Base-by-base conservation (phyloP, 2,888 invertebrate species). In the Leptopterna dolabrata region DNA sequence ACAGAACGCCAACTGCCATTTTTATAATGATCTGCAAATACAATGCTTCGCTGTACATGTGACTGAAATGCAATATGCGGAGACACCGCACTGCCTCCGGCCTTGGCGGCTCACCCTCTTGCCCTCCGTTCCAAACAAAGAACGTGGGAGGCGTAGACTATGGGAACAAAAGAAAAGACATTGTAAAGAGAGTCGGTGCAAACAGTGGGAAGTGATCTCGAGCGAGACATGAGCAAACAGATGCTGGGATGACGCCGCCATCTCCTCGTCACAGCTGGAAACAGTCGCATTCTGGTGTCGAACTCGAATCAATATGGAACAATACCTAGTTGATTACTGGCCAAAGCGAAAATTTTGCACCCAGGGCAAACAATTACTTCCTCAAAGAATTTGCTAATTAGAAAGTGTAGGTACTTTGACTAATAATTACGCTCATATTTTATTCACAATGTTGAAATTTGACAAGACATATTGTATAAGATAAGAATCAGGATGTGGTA, bases 141-240 rank as follows among this genome's bases (percentile, higher is more conserved):
- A 24, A 78, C 78, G 78, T 11, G 27, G 43, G 43, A 43, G 78
- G 78, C 45, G 45, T 45, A 78, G 43, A 45, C 24, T 45, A 45
- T 6, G 24, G 78, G 24, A 78, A 45, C 45, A 78, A 45, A 45
- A n/a, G n/a, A n/a, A 45, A 45, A 78, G 43, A 78, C 78, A 45
- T 45, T 78, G 78, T 45, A 19, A 45, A 78, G 43, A 27, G 78
- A 78, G 45, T 78, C 43, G 78, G 78, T 78, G 78, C 41, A 78
- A 78, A 78, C 78, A 78, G 43, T 9, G 63, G 14, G 78, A 45
- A 78, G 78, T 78, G 78, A 78, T 78, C 78, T 78, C 45, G 78
- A 78, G 78, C 19, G 78, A 78, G 76, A 41, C 76, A 76, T 76
- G 76, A 16, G 78, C 78, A 78, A 78, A 78, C 78, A 78, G 41